Base-by-base conservation (phyloP, 2,888 invertebrate species). In the Thyatira batis region DNA sequence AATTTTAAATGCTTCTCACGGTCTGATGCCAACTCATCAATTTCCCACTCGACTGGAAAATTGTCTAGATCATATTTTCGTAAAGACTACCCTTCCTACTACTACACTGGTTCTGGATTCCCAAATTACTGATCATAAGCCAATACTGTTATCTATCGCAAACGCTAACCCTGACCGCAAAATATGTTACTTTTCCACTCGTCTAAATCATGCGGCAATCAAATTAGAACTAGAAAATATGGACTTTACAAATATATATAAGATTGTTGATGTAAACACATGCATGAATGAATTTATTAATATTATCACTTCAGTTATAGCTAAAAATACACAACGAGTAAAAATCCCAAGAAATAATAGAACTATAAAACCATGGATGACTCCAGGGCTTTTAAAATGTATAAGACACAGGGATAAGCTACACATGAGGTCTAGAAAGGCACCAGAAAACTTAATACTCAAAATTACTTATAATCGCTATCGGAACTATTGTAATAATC, bases 391-490 rank as follows among this genome's bases (percentile, higher is more conserved):
- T 20, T 49, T 59, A 3, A 44, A 52, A 27, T 60, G 60, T 20
- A 57, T 60, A 1, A 8, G 50, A 21, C 50, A 55, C 33, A 9
- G 60, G 8, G 60, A 60, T 20, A 55, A 49, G 48, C 5, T 60
- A 6, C 39, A 50, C 43, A 20, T 27, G 39, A 52, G 50, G 27
- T 9, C 20, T 11, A 54, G 33, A 45, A 45, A 13, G 17, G 27
- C 20, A 11, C 50, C 51, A 0, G 46, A 51, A 6, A 57, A 57
- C 33, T 0, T 6, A 1, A 48, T 48, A 0, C 11, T 51, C 11
- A 45, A 53, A 23, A 46, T 25, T 13, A 56, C 49, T 1, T 57
- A 55, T 13, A 17, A 11, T 9, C 39, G 60, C 6, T 60, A 57
- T 25, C 30, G 52, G 20, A 55, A 50, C 45, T 57, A 50, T 10